Evolutionary conservation across 2,113 vertebrate species (phyloP).

Genomic region (Ceyx cyanopectus): DNA sequence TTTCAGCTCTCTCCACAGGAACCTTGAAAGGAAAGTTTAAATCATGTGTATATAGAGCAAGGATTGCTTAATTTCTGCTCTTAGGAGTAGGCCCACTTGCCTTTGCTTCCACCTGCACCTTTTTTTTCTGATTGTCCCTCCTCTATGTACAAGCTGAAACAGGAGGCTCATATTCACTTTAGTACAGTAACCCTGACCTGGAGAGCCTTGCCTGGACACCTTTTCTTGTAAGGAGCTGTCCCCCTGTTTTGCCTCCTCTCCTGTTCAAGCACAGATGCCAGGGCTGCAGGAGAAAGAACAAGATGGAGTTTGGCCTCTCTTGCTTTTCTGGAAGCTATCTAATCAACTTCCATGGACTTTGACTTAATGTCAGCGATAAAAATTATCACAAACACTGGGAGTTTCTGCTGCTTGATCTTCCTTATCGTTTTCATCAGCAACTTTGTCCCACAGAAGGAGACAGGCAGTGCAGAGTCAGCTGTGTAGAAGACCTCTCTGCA

Average conservation of each 20-base stretch:
- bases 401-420: neutral
- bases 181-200: neutral
- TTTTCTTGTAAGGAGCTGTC: neutral
- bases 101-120: neutral
- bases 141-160: neutral
- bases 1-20: neutral
- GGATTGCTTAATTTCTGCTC: neutral
- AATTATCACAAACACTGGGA: neutral
- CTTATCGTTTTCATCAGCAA: neutral
- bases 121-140: neutral
- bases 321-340: constrained; percentile 23
- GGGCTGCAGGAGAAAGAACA: neutral
- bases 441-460: neutral
- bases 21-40: neutral
- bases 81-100: neutral
- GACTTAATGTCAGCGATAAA: neutral
- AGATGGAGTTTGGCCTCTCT: neutral
- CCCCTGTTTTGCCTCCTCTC: neutral
- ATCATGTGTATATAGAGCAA: neutral
- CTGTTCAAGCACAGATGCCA: neutral
- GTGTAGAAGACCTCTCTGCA: neutral
- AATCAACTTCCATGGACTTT: constrained; percentile 40
- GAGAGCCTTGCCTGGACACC: neutral
- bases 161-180: neutral
- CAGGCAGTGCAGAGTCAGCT: neutral